Evolutionary conservation across 2,888 invertebrate genomes (phyloP), one percentile per base, ranked within the genome.

Genomic region (Terebella lapidaria): DNA sequence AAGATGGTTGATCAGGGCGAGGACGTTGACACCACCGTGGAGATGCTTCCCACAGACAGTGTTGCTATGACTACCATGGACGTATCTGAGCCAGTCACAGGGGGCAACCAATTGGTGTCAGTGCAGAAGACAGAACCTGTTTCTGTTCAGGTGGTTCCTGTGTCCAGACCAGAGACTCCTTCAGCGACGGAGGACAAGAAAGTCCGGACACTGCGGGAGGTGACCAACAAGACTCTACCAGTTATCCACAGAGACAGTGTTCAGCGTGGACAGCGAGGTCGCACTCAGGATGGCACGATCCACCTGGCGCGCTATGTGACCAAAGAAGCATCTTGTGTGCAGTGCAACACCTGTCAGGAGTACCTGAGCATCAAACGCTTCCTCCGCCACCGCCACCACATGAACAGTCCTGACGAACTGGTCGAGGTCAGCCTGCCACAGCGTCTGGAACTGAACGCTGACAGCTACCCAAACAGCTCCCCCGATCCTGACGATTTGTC

Each of bases 261-360:
- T 51, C 61, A 64, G 2, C 28, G 62, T 63, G 20, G 54, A 62
- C 26, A 57, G 66, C 52, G 57, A 61, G 22, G 18, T 24, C 58
- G 68, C 30, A 35, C 66, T 57, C 70, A 73, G 62, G 62, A 71
- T 26, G 72, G 71, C 3, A 69, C 72, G 58, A 69, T 76, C 27
- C 69, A 72, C 58, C 57, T 75, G 22, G 70, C 72, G 47, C 60
- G 69, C 58, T 76, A 72, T 64, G 64, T 67, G n/a, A 52, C 35
- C n/a, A 25, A 35, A 54, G 70, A 71, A 55, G 71, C 75, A 1
- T 63, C 71, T 4, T 77, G 76, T 64, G 69, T 78, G 27, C 67
- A 70, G 24, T 78, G 78, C 65, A 67, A 66, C 42, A 74, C 73
- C 1, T 78, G 78, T 64, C 60, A 70, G 4, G 71, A 77, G 63